Percentiles rank a stretch among this genome's conserved stretches.
Evolutionary conservation across 2,113 vertebrate species (phyloP).

Genomic region (Toxotes jaculatrix): DNA sequence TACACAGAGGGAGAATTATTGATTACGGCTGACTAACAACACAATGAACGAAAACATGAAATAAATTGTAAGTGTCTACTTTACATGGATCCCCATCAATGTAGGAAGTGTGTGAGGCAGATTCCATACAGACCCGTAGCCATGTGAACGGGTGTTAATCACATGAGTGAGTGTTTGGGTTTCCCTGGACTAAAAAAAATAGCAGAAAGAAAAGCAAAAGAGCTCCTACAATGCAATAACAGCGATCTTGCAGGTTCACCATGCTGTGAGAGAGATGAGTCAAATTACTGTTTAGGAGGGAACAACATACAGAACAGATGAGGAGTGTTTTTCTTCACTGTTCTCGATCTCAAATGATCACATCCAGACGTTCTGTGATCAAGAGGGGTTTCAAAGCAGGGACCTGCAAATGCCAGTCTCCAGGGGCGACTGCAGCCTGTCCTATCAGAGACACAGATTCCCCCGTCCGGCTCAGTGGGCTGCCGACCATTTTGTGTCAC

Average conservation of each 20-base stretch:
- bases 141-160: constrained; percentile 14
- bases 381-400: constrained; percentile 49
- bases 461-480: constrained; percentile 1
- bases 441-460: constrained; percentile 32
- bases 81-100: constrained; percentile 14
- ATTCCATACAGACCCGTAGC: background rate
- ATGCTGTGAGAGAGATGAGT: background rate
- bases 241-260: background rate
- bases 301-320: background rate
- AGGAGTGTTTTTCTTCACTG: background rate
- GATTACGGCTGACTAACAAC: constrained; percentile 35
- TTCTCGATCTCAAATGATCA: constrained; percentile 46
- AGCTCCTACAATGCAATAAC: background rate
- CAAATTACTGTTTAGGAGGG: background rate
- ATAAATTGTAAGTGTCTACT: constrained; percentile 10
- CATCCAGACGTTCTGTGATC: constrained; percentile 56
- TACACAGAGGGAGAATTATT: constrained; percentile 33
- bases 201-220: background rate
- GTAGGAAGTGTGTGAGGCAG: background rate
- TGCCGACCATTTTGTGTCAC: constrained; percentile 47
- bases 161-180: background rate
- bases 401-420: constrained; percentile 26
- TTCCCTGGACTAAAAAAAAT: background rate
- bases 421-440: constrained; percentile 2
- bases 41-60: constrained; percentile 25